Percentiles rank a stretch among this genome's conserved stretches.
These are phyloP conservation scores for rat (Rattus norvegicus) DNA, from an alignment of 2,113 vertebrate species.

Conservation along the genomic window GRCr8 NC_086028.1:96661001-96661500, in stretches of 20 bases:
- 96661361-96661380: no score
- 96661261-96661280: neutral
- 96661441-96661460: no score
- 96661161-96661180: neutral
- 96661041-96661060: neutral
- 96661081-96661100: neutral
- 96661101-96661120: neutral
- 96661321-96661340: no score
- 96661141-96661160: neutral
- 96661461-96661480: no score
- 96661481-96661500: no score
- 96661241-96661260: neutral
- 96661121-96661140: neutral
- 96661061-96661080: neutral
- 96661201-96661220: neutral
- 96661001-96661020: neutral
- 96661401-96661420: no score
- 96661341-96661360: no score
- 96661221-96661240: neutral
- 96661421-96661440: no score
- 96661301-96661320: neutral
- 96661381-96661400: no score
- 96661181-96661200: neutral
- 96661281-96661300: neutral
- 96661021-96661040: neutral